Conservation (phyloP, 2,888 invertebrate species). For the Scelioninae gen. 1 region DNA sequence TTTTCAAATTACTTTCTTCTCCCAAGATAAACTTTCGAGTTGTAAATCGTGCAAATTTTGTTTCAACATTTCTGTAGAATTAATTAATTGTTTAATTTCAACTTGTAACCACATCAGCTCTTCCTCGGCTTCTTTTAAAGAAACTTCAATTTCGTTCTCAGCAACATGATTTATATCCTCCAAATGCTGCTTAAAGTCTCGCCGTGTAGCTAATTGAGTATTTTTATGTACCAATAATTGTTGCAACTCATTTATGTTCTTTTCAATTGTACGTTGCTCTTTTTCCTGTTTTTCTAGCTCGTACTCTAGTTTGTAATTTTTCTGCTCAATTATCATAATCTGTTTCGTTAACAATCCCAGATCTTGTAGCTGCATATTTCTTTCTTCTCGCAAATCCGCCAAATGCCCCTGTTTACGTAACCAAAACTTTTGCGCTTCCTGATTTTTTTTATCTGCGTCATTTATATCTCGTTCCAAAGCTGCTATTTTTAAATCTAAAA, state of each 20-base stretch:
- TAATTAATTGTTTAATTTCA: slow-evolving; percentile 88
- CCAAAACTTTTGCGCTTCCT: slow-evolving; percentile 90
- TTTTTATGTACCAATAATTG: slow-evolving; percentile 86
- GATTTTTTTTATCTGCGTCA: slow-evolving; percentile 87
- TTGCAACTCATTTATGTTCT: slow-evolving; percentile 87
- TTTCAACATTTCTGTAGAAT: slow-evolving; percentile 88
- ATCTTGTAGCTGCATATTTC: slow-evolving; percentile 88
- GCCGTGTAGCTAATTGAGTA: slow-evolving; percentile 84
- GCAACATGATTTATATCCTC: slow-evolving; percentile 86
- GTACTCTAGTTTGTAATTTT: slow-evolving; percentile 88
- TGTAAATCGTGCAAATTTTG: slow-evolving; percentile 87
- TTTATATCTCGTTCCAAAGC: slow-evolving; percentile 88
- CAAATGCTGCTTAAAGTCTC: slow-evolving; percentile 85
- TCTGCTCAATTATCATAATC: slow-evolving; percentile 89
- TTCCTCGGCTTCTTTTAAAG: slow-evolving; percentile 88
- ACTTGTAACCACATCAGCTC: slow-evolving; percentile 88
- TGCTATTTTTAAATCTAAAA: slow-evolving; percentile 87
- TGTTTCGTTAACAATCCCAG: slow-evolving; percentile 90
- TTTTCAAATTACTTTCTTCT: slow-evolving; percentile 38
- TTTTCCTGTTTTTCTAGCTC: slow-evolving; percentile 87
- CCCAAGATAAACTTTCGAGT: slow-evolving; percentile 46
- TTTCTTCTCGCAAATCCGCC: slow-evolving; percentile 88
- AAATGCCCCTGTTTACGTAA: slow-evolving; percentile 90
- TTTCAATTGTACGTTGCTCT: slow-evolving; percentile 86
- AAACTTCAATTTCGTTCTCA: slow-evolving; percentile 85